Base-by-base conservation (phyloP, 2,888 invertebrate genomes). In the Rhopalosiphum nymphaeae region DNA sequence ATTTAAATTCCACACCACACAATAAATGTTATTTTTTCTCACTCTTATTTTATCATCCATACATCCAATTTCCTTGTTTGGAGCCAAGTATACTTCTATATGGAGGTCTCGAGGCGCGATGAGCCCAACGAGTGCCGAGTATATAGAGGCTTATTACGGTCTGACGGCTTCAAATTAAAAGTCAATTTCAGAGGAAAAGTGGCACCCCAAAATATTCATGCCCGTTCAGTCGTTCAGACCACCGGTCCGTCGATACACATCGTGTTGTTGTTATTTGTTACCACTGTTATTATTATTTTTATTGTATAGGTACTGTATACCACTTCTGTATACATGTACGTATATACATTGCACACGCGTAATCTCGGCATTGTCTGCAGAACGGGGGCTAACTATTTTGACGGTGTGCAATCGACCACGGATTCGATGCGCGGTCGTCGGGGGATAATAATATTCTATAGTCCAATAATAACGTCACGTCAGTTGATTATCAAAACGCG, bases 341-440 rank as follows among this genome's bases (percentile, higher is more conserved):
- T 21, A 2, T 78, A 78, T n/a, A 91, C 46, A 21, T 26, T 85
- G 42, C 49, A 56, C 91, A 42, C 86, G 44, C 85, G 25, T 87
- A 92, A 87, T 87, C 86, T 61, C 61, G 61, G 46, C 61, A 36
- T 87, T 87, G 92, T 91, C 91, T 36, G 78, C 78, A n/a, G 11
- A 56, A 49, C 90, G 49, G 42, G 46, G 44, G 44, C 36, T 11
- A n/a, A 78, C 78, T 57, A 36, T 86, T 86, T 94, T 91, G 67
- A 94, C 86, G 57, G 67, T 86, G 94, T 94, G 94, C 94, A 86
- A 91, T 91, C 94, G 91, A 94, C 94, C 94, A 21, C n/a, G 90
- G 49, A 29, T 49, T 94, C 61, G 67, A 1, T n/a, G 46, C 16
- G 10, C 57, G 61, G 90, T 36, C 42, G 46, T 46, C 36, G 2